These are phyloP conservation scores for Spongia lamella DNA, from an alignment of 37 sponge, comb jelly and placozoan genomes.

Conservation along the genomic window DNA sequence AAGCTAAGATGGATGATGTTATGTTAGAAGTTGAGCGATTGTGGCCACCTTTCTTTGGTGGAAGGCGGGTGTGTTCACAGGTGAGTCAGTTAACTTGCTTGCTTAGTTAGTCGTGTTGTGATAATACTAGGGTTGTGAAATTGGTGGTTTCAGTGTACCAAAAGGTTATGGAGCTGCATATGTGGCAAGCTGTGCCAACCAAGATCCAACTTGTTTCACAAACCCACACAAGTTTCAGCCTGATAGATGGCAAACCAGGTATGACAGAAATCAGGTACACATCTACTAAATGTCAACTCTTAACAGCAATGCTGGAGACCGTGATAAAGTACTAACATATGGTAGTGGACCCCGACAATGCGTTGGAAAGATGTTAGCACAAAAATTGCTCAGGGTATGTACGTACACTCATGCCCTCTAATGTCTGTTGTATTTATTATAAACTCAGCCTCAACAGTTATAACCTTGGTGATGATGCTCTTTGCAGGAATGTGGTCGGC, in stretches of 20 bases:
- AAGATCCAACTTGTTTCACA: conserved; percentile 67
- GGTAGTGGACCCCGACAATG: conserved; percentile 85
- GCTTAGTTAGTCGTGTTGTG: not conserved
- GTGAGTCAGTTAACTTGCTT: conserved; percentile 25
- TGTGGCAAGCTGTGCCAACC: conserved; percentile 64
- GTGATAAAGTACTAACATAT: conserved; percentile 83
- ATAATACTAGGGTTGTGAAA: conserved; percentile 38
- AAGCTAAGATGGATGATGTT: conserved; percentile 35
- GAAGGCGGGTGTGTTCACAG: conserved; percentile 53
- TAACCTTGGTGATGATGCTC: not conserved
- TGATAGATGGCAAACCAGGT: conserved; percentile 75
- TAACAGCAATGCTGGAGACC: conserved; percentile 50
- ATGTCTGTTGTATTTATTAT: not conserved
- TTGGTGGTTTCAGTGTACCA: conserved; percentile 76
- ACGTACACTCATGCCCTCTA: not conserved
- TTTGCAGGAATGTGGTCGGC: conserved; percentile 41
- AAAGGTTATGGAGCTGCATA: conserved; percentile 55
- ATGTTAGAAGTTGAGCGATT: conserved; percentile 75
- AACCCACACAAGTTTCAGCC: conserved; percentile 75
- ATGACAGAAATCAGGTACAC: no score
- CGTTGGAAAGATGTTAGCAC: conserved; percentile 63
- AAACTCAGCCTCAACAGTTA: not conserved
- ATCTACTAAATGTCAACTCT: not conserved
- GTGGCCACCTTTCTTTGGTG: conserved; percentile 90
- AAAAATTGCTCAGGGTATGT: conserved; percentile 54